Conservation (phyloP, 1,140 invertebrate species). For the Charaxes varanes region DNA sequence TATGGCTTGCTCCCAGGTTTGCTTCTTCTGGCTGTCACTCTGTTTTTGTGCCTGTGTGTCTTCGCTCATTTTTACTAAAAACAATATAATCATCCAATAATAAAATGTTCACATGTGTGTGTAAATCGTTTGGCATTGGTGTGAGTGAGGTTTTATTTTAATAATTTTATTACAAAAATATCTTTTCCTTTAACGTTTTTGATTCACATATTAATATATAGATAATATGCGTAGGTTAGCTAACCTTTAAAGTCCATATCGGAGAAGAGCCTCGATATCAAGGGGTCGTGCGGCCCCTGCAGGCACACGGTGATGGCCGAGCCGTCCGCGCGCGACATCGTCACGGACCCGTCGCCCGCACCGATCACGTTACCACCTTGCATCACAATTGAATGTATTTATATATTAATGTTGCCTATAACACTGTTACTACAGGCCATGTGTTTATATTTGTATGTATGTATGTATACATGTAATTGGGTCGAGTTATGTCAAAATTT, state of each 20-base stretch:
- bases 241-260: background rate
- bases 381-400: too few species aligned
- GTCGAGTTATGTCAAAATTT: too few species aligned
- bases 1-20: constrained; percentile 65
- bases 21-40: constrained; percentile 36
- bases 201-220: background rate
- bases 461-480: too few species aligned
- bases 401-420: too few species aligned
- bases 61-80: background rate
- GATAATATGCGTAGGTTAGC: background rate
- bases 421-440: too few species aligned
- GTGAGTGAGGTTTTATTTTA: too few species aligned
- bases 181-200: background rate
- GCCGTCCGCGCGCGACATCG: constrained; percentile 9
- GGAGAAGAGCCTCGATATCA: background rate
- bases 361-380: constrained; percentile 10
- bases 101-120: too few species aligned
- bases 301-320: background rate
- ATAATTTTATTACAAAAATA: too few species aligned
- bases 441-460: too few species aligned
- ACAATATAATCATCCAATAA: background rate
- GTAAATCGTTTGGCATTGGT: too few species aligned
- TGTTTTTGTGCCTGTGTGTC: constrained; percentile 6
- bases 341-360: constrained; percentile 23
- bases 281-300: background rate